A percentile compares a stretch with the other conserved stretches of the same genome.
Conservation (phyloP, 1,140 invertebrate genomes). For the Euura lappo region DNA sequence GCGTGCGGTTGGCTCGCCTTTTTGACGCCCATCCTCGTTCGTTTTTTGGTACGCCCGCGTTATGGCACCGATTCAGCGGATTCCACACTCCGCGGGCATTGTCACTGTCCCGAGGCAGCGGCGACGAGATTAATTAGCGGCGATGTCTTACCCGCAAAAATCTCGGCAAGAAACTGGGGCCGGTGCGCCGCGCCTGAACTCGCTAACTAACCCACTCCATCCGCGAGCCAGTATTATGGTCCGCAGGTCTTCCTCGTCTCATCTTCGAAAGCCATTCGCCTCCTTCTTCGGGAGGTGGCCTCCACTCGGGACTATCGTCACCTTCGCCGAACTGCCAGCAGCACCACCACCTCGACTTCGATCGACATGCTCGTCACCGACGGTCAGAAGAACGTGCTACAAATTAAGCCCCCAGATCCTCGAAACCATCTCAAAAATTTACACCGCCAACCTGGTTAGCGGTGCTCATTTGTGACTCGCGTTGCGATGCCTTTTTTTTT, state of each 20-base stretch:
- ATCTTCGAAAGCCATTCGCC: neutral
- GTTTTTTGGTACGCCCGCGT: neutral
- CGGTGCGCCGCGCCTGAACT: neutral
- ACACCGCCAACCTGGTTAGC: neutral
- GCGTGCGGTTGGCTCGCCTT: neutral
- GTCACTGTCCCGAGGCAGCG: slow-evolving; percentile 1
- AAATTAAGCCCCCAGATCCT: slow-evolving; percentile 4
- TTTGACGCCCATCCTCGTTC: neutral
- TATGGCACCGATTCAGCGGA: slow-evolving; percentile 6
- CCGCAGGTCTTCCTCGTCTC: neutral
- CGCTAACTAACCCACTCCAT: slow-evolving; percentile 5
- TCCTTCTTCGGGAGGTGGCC: neutral
- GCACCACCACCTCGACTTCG: neutral
- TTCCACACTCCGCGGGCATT: slow-evolving; percentile 4
- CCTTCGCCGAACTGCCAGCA: neutral
- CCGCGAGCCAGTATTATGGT: neutral
- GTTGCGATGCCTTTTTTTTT: too few relatives aligned
- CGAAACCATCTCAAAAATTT: slow-evolving; percentile 5
- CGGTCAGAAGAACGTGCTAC: neutral
- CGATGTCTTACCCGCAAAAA: slow-evolving; percentile 5
- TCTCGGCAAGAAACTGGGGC: neutral
- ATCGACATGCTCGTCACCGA: neutral
- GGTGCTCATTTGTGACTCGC: neutral
- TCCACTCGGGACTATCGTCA: neutral
- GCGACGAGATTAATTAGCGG: slow-evolving; percentile 5